These are phyloP conservation scores for Pinctada fucata DNA, from an alignment of 2,888 invertebrate species.

Conservation along the genomic window DNA sequence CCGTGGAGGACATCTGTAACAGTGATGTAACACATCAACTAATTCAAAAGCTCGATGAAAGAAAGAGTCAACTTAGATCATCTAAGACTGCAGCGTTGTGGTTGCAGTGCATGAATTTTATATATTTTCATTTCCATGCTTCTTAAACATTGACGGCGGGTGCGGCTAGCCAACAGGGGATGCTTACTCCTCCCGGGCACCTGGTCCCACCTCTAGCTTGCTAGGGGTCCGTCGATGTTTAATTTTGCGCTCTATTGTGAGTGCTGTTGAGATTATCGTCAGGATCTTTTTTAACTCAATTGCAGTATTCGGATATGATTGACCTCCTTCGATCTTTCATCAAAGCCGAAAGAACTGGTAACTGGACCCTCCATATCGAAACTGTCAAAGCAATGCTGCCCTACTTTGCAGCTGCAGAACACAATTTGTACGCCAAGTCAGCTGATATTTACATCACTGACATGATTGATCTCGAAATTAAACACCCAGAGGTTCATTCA, in stretches of 20 bases:
- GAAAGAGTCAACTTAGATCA: background rate
- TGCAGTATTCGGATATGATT: slow-evolving; percentile 35
- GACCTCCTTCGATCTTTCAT: slow-evolving; percentile 40
- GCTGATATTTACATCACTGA: slow-evolving; percentile 29
- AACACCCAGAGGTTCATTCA: slow-evolving; percentile 29
- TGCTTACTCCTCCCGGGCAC: too few species aligned
- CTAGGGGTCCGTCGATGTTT: too few species aligned
- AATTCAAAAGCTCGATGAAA: background rate
- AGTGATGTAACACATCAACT: background rate
- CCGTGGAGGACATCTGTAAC: background rate
- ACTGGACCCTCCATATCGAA: slow-evolving; percentile 53
- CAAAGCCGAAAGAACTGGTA: slow-evolving; percentile 48
- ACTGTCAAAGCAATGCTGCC: slow-evolving; percentile 53
- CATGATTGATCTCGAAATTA: slow-evolving; percentile 31
- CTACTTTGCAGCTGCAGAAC: slow-evolving; percentile 63
- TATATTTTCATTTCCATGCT: too few species aligned
- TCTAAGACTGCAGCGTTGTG: slow-evolving; percentile 34
- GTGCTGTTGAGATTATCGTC: too few species aligned
- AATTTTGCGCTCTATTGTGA: too few species aligned
- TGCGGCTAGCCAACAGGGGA: too few species aligned
- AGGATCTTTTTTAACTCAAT: too few species aligned
- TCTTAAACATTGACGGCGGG: too few species aligned
- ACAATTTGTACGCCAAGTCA: slow-evolving; percentile 63
- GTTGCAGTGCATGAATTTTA: too few species aligned
- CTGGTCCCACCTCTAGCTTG: too few species aligned